A percentile compares a stretch with the other conserved stretches of the same genome.
Conservation (phyloP, 2,113 vertebrate genomes). For the Pogonocichla stellata region DNA sequence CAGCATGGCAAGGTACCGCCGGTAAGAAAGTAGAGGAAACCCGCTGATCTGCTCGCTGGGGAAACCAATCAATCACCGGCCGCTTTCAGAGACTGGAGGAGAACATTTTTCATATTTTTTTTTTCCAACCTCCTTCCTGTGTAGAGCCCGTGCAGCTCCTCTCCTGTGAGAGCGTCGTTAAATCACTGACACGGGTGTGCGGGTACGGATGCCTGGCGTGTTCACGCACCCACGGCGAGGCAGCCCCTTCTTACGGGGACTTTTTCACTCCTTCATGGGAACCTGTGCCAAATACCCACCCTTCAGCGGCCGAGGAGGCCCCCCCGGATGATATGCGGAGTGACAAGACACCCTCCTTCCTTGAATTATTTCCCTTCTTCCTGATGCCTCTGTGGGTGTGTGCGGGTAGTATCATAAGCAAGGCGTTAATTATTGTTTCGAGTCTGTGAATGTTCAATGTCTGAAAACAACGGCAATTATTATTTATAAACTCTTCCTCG, state of each 20-base stretch:
- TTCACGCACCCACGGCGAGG: neutral
- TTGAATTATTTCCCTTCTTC: neutral
- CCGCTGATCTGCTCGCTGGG: neutral
- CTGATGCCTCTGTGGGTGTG: neutral
- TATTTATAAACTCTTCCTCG: neutral
- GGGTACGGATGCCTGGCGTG: neutral
- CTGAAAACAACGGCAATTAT: neutral
- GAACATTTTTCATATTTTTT: slow-evolving; percentile 21
- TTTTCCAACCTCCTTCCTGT: neutral
- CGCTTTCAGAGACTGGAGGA: neutral
- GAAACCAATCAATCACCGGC: slow-evolving; percentile 25
- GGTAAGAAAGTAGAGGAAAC: neutral
- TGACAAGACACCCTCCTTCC: neutral
- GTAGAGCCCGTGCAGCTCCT: neutral
- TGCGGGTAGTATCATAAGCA: neutral
- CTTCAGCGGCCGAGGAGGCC: neutral
- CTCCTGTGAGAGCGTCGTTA: neutral
- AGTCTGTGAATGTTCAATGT: neutral
- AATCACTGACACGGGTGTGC: neutral
- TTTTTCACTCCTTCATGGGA: neutral
- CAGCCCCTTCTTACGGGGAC: neutral
- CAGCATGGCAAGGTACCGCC: neutral
- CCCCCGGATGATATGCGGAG: neutral
- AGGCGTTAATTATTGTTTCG: slow-evolving; percentile 32
- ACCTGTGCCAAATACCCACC: neutral